A percentile compares a stretch with the other conserved stretches of the same genome.
phyloP scores from a whole-genome alignment of 2,113 vertebrate genomes.

The Myodes glareolus region DNA sequence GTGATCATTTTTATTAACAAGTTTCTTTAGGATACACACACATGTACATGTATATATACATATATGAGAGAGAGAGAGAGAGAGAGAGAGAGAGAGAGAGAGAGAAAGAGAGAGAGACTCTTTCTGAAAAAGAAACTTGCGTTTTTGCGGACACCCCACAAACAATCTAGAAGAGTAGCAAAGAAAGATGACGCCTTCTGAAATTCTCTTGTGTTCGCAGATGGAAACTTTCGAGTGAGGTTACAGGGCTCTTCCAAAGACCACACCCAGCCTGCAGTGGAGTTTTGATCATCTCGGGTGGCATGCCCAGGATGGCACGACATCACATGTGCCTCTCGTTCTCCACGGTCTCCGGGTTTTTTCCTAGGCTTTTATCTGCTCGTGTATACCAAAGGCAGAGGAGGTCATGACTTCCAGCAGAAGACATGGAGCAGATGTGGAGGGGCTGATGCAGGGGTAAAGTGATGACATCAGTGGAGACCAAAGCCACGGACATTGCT shows the following conservation, averaged over 20 bases:
- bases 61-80: too few relatives aligned
- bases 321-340: background rate
- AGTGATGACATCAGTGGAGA: fast-evolving
- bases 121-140: background rate
- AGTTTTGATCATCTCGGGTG: background rate
- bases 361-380: background rate
- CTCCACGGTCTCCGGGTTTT: background rate
- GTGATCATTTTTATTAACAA: background rate
- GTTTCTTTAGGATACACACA: background rate
- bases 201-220: too few relatives aligned
- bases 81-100: background rate
- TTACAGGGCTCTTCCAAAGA: background rate
- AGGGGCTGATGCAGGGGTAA: fast-evolving
- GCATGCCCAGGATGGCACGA: background rate
- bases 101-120: background rate
- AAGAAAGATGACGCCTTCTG: background rate
- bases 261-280: background rate
- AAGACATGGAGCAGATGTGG: background rate
- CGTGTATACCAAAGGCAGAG: background rate
- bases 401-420: background rate
- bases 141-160: background rate
- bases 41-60: fast-evolving
- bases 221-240: background rate
- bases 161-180: background rate
- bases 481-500: fast-evolving